Conservation (phyloP, 2,888 invertebrate species). For the Drosophila pseudotalamancana region DNA sequence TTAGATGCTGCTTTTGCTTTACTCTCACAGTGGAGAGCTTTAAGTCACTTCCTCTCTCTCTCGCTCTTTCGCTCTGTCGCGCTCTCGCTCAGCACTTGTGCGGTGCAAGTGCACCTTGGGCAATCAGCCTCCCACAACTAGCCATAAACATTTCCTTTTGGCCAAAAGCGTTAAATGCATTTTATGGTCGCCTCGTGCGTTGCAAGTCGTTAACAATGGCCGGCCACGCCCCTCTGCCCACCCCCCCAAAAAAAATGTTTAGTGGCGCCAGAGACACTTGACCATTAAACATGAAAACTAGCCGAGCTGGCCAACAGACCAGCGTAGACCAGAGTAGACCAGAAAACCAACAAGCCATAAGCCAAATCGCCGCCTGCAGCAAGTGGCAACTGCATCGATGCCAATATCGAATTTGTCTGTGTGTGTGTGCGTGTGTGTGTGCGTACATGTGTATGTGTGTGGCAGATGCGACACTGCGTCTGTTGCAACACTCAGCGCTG, state of each 20-base stretch:
- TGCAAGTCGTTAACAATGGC: conserved; percentile 49
- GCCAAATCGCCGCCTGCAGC: conserved; percentile 11
- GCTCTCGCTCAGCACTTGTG: not conserved
- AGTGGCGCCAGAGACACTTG: conserved; percentile 43
- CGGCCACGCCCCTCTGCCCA: not conserved
- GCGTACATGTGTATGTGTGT: no score
- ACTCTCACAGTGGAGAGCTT: not conserved
- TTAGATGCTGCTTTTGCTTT: not conserved
- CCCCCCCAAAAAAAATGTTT: conserved; percentile 23
- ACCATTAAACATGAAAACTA: conserved; percentile 41
- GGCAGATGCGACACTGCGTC: not conserved
- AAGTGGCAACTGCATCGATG: conserved; percentile 28
- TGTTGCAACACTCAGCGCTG: not conserved
- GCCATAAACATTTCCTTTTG: conserved; percentile 47
- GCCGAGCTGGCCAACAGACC: conserved; percentile 12
- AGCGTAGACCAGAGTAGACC: conserved; percentile 5
- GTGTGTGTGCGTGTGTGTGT: no score
- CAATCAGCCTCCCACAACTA: not conserved
- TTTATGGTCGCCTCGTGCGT: conserved; percentile 40
- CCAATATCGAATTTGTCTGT: conserved; percentile 50
- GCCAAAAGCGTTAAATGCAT: conserved; percentile 41
- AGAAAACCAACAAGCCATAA: conserved; percentile 12
- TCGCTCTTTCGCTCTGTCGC: not conserved
- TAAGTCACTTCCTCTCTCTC: not conserved
- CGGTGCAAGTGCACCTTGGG: not conserved